Evolutionary conservation across 1,140 invertebrate species (phyloP), one percentile per base, ranked within the genome.

Genomic region (Trichonephila inaurata): DNA sequence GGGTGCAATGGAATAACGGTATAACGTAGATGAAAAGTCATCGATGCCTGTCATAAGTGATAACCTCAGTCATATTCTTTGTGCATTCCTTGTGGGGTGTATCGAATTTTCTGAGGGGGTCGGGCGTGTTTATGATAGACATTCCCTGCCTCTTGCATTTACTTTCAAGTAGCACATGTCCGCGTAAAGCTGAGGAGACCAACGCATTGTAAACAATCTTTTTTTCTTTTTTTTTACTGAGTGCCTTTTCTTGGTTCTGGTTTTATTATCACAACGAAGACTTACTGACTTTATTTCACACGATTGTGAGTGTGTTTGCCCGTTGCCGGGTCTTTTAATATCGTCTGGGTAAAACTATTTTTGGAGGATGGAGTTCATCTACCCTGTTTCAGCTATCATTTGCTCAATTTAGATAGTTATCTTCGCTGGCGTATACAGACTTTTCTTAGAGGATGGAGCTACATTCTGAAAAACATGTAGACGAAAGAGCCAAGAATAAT

Each of bases 21-120:
- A 33, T 77, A 10, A 64, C 16, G 19, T n/a, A 21, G 12, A 89
- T 16, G 87, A 66, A 77, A 90, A 90, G 89, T 90, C 89, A 90
- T 90, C 61, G 77, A 24, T 90, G 89, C n/a, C 69, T 90, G 89
- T 90, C 89, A 90, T 81, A 90, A 90, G 33, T 90, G 89, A 90
- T 90, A 90, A 77, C 69, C 89, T 77, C 69, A 77, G 64, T 2
- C 33, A 33, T 89, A 89, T 44, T 66, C 87, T 66, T 89, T 89
- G 33, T 69, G 40, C 87, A 66, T 69, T 18, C 44, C 87, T 19
- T 61, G 85, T 28, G 85, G 60, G 51, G 85, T 87, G 85, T 87
- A 87, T 87, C 85, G 58, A 87, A 87, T 87, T 77, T 77, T 5
- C 24, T 14, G 60, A 87, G 60, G 60, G 85, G 85, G 85, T 62